Percentiles rank a stretch among this genome's conserved stretches.
phyloP scores from a whole-genome alignment of 2,113 vertebrate genomes.

The Sylvietta virens region DNA sequence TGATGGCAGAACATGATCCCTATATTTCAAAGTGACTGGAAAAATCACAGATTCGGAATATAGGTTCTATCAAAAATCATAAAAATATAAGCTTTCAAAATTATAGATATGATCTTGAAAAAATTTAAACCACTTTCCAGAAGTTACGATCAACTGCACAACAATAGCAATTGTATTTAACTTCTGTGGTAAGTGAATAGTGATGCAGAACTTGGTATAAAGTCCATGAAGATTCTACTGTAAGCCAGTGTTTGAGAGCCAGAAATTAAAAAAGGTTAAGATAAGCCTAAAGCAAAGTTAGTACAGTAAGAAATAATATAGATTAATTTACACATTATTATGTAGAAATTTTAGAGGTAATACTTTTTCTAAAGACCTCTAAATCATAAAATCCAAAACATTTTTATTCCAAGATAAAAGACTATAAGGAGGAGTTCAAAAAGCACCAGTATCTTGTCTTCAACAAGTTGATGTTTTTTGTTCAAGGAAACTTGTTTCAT shows the following conservation, averaged over 20 bases:
- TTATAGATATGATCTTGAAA: neutral
- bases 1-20: neutral
- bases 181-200: neutral
- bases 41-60: neutral
- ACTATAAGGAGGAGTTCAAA: neutral
- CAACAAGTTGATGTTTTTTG: neutral
- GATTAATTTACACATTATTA: neutral
- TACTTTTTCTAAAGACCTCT: neutral
- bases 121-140: neutral
- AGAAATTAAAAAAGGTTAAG: neutral
- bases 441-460: neutral
- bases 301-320: neutral
- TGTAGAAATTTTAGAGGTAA: neutral
- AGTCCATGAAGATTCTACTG: neutral
- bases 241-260: neutral
- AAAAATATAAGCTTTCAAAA: neutral
- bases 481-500: neutral
- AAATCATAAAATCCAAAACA: neutral
- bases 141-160: neutral
- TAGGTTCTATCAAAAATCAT: neutral
- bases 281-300: neutral
- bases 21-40: neutral
- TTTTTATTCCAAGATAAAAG: neutral
- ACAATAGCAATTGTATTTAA: accelerated
- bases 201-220: neutral